Percentiles rank a stretch among this genome's conserved stretches.
Evolutionary conservation across 2,888 invertebrate species (phyloP).

Genomic region (Clostera curtula): DNA sequence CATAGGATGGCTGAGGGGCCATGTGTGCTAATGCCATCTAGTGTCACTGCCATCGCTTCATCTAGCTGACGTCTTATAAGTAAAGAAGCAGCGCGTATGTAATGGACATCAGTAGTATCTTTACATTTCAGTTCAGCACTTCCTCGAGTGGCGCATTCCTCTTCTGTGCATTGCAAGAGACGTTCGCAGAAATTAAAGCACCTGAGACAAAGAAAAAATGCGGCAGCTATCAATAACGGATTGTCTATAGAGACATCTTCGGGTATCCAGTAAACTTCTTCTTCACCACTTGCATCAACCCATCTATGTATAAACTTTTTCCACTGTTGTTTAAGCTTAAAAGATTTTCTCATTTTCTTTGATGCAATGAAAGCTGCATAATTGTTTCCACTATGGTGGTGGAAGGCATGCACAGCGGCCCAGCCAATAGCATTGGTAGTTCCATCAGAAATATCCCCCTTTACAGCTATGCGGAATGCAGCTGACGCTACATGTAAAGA

Average conservation of each 20-base stretch:
- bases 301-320: slow-evolving; percentile 42
- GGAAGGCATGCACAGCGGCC: slow-evolving; percentile 54
- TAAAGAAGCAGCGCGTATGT: slow-evolving; percentile 46
- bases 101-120: slow-evolving; percentile 37
- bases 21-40: slow-evolving; percentile 35
- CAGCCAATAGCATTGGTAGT: slow-evolving; percentile 56
- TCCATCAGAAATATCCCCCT: slow-evolving; percentile 53
- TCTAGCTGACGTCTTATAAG: slow-evolving; percentile 36
- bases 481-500: slow-evolving; percentile 33
- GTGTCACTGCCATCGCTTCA: slow-evolving; percentile 35
- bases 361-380: slow-evolving; percentile 50
- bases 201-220: slow-evolving; percentile 59
- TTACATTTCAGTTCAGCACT: slow-evolving; percentile 20
- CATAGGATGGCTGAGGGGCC: slow-evolving; percentile 50
- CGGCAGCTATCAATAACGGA: slow-evolving; percentile 54
- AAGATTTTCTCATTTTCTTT: slow-evolving; percentile 56
- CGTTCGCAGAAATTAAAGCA: slow-evolving; percentile 49
- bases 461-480: slow-evolving; percentile 54
- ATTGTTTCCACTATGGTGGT: slow-evolving; percentile 38
- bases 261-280: slow-evolving; percentile 58
- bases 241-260: slow-evolving; percentile 30
- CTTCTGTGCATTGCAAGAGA: slow-evolving; percentile 43
- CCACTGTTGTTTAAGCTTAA: slow-evolving; percentile 49
- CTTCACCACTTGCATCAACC: slow-evolving; percentile 52
- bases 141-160: slow-evolving; percentile 42